These are phyloP conservation scores for Platycheirus rosarum DNA, from an alignment of 2,888 invertebrate genomes.

Conservation along the genomic window DNA sequence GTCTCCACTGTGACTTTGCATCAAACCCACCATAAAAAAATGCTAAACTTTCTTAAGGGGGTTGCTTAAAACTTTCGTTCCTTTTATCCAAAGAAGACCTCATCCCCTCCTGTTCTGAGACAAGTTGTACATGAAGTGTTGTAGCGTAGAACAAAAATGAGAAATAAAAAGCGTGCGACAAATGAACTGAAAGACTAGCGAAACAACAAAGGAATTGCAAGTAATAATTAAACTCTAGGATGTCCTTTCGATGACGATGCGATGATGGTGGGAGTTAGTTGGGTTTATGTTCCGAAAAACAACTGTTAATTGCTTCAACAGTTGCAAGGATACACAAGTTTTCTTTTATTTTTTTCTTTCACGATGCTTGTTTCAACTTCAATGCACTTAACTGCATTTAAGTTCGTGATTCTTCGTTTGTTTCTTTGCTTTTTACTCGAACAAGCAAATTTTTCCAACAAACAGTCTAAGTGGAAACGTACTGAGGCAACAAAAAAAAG, in stretches of 20 bases:
- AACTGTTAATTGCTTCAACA: slow-evolving; percentile 74
- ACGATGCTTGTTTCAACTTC: slow-evolving; percentile 14
- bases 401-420: slow-evolving; percentile 56
- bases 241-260: slow-evolving; percentile 52
- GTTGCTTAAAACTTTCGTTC: slow-evolving; percentile 32
- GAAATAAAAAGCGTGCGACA: slow-evolving; percentile 63
- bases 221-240: slow-evolving; percentile 71
- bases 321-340: slow-evolving; percentile 63
- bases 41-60: slow-evolving; percentile 32
- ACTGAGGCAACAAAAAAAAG: background rate
- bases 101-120: slow-evolving; percentile 6
- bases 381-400: slow-evolving; percentile 61
- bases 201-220: slow-evolving; percentile 66
- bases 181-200: slow-evolving; percentile 69
- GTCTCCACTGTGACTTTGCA: slow-evolving; percentile 5
- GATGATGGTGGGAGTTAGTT: slow-evolving; percentile 2
- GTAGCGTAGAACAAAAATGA: background rate
- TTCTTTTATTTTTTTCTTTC: slow-evolving; percentile 10
- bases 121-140: slow-evolving; percentile 45
- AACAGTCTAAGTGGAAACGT: background rate
- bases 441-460: slow-evolving; percentile 7
- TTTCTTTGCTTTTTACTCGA: slow-evolving; percentile 8
- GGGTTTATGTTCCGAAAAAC: slow-evolving; percentile 40
- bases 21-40: slow-evolving; percentile 15
- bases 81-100: slow-evolving; percentile 10